Conservation (phyloP, 2,797 vertebrate species). For the Phalloptychus januarius region DNA sequence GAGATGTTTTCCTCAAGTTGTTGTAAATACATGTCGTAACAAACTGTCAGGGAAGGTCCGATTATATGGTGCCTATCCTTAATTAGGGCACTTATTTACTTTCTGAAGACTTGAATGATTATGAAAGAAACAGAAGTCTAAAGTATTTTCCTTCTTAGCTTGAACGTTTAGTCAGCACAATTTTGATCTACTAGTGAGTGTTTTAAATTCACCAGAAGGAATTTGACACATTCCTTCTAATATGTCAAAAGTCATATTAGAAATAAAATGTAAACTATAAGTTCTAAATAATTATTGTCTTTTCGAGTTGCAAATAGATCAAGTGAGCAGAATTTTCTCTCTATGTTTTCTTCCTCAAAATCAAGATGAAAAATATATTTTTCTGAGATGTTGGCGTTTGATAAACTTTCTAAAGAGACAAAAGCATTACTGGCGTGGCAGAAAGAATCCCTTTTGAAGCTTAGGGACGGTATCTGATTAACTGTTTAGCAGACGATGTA, state of each 20-base stretch:
- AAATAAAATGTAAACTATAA: background rate
- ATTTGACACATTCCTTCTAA: too few relatives aligned
- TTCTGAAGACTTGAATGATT: background rate
- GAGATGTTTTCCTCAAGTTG: background rate
- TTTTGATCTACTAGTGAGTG: background rate
- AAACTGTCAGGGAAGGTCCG: background rate
- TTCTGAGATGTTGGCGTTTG: background rate
- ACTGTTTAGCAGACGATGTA: slow-evolving; percentile 31
- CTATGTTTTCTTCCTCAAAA: slow-evolving; percentile 1
- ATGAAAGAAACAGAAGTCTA: background rate
- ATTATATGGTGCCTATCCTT: background rate
- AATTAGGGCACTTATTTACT: background rate
- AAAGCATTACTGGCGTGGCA: slow-evolving; percentile 4
- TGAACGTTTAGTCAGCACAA: background rate
- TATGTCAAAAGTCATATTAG: background rate
- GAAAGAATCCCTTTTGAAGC: slow-evolving; percentile 23
- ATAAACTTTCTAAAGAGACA: slow-evolving; percentile 5
- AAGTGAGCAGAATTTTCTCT: background rate
- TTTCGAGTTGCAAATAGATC: background rate
- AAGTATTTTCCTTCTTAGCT: background rate
- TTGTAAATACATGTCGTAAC: background rate
- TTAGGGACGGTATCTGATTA: slow-evolving; percentile 32
- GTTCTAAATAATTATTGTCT: background rate
- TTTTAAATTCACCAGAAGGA: too few relatives aligned
- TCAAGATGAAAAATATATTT: background rate